Conservation (phyloP, 2,888 invertebrate genomes). For the Eristalis pertinax region DNA sequence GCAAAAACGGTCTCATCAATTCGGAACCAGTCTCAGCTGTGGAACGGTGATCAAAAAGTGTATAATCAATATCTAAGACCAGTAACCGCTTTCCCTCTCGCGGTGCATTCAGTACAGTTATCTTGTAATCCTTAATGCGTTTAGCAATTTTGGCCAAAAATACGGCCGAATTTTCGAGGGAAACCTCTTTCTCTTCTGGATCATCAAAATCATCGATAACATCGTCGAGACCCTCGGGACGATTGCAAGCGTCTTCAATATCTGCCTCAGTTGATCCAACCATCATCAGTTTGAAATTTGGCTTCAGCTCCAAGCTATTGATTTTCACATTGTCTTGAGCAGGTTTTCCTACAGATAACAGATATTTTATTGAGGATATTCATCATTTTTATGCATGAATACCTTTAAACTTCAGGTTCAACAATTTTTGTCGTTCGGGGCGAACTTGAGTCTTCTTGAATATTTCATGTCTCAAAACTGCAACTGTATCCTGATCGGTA, state of each 20-base stretch:
- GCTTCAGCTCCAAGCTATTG: conserved; percentile 90
- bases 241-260: conserved; percentile 88
- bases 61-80: conserved; percentile 98
- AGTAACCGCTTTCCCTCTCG: conserved; percentile 93
- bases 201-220: conserved; percentile 96
- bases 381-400: conserved; percentile 46
- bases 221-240: conserved; percentile 91
- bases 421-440: conserved; percentile 95
- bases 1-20: conserved; percentile 96
- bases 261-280: conserved; percentile 97
- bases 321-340: conserved; percentile 90
- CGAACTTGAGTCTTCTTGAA: conserved; percentile 93
- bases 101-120: conserved; percentile 90
- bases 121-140: conserved; percentile 91
- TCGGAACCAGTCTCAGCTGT: conserved; percentile 93
- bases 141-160: conserved; percentile 92
- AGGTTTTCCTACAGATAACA: conserved; percentile 86
- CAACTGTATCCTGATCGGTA: conserved; percentile 89
- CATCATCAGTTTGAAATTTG: conserved; percentile 96
- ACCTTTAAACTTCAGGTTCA: conserved; percentile 97
- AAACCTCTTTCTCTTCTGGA: conserved; percentile 88
- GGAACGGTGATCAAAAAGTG: conserved; percentile 97
- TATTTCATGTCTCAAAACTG: conserved; percentile 90
- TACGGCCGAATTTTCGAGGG: conserved; percentile 82
- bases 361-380: neutral